These are phyloP conservation scores for Apotomis betuletana DNA, from an alignment of 2,888 invertebrate species.

Conservation along the genomic window DNA sequence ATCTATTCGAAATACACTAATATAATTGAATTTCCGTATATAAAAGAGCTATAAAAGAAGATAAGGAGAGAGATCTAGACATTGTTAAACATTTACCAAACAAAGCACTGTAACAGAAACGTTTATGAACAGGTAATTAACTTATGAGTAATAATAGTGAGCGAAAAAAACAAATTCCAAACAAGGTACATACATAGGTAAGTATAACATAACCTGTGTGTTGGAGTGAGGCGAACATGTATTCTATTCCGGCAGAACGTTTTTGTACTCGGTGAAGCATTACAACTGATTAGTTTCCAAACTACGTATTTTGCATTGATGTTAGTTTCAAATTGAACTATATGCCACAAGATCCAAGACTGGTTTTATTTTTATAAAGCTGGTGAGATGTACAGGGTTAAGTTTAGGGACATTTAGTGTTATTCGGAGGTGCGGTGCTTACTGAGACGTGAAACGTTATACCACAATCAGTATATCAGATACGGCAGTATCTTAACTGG, in stretches of 20 bases:
- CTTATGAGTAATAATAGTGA: slow-evolving; percentile 38
- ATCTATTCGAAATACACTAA: too few relatives aligned
- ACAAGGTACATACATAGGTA: slow-evolving; percentile 20
- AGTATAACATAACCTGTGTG: slow-evolving; percentile 34
- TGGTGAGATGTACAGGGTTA: not conserved
- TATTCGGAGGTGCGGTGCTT: slow-evolving; percentile 43
- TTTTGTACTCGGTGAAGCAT: slow-evolving; percentile 42
- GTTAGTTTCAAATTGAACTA: not conserved
- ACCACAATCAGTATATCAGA: not conserved
- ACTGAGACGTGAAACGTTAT: slow-evolving; percentile 46
- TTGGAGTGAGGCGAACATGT: slow-evolving; percentile 37
- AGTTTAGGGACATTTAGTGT: slow-evolving; percentile 17
- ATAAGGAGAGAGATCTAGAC: too few relatives aligned
- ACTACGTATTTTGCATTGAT: not conserved
- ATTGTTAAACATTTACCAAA: too few relatives aligned
- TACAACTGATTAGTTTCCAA: slow-evolving; percentile 20
- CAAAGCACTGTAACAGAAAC: slow-evolving; percentile 1
- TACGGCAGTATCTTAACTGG: not conserved
- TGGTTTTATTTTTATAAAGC: not conserved
- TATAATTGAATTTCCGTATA: too few relatives aligned
- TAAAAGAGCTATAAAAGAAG: too few relatives aligned
- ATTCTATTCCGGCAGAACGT: slow-evolving; percentile 48
- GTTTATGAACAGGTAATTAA: slow-evolving; percentile 8
- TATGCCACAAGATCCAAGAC: not conserved
- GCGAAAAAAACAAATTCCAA: slow-evolving; percentile 40